Evolutionary conservation across 2,797 vertebrate genomes (phyloP), one percentile per base, ranked within the genome.

Genomic region (Gorsachius magnificus): DNA sequence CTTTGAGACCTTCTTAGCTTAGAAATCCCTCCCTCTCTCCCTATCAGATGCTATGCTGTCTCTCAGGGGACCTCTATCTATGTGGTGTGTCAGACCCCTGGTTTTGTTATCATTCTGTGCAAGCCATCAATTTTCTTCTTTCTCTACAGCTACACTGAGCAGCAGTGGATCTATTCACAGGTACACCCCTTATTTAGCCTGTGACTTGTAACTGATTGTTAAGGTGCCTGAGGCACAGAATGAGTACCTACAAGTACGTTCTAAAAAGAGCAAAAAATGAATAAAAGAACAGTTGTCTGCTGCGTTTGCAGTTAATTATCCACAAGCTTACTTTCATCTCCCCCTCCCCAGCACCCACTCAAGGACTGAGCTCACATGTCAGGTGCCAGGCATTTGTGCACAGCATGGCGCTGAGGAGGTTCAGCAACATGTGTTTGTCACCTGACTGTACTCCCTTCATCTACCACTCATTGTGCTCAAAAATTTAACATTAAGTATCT

Each of bases 201-300:
- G 29, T 83, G 92, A 90, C 68, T 90, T 57, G 33, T 66, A 91
- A 90, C 83, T 89, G 70, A 50, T 70, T 82, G 86, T 93, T 90
- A 87, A 92, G 53, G 29, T 75, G 68, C 75, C 83, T 74, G 38
- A 94, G 90, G 88, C 83, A 92, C 50, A 9, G 6, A 89, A 51
- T 28, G 17, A 84, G 41, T 80, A 87, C 26, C 41, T 84, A 87
- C 50, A 94, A 88, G 69, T 86, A 81, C 69, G 57, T 74, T 68
- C 76, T 90, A 89, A 93, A 89, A 95, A 89, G 75, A 83, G 51
- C 1, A 87, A 87, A 84, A 96, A 71, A 94, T 66, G 9, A 89
- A 95, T 89, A 93, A 94, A 82, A 78, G 58, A 94, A 90, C 61
- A 89, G 76, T 75, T 72, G 21, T 83, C 60, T 92, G 35, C 53